Evolutionary conservation across 37 sponge, comb jelly and placozoan genomes (phyloP).

Genomic region (Aplysina aerophoba): DNA sequence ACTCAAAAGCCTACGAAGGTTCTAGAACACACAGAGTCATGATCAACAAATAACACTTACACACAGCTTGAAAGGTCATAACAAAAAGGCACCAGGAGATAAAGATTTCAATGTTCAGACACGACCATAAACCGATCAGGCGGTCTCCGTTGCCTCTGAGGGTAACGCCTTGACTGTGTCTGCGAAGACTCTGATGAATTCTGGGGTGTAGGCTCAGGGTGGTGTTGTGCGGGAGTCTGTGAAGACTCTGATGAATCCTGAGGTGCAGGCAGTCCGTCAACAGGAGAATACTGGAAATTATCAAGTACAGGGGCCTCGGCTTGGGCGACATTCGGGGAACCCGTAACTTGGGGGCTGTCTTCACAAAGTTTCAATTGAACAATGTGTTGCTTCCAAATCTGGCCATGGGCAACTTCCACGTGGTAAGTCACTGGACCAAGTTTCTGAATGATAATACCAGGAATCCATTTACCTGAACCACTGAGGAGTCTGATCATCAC

Average conservation of each 20-base stretch:
- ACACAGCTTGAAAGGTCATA: no score
- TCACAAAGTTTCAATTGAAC: background rate
- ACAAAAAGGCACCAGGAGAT: background rate
- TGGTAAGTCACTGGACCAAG: conserved; percentile 13
- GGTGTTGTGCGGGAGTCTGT: background rate
- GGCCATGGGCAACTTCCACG: background rate
- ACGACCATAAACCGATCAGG: background rate
- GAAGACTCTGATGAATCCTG: background rate
- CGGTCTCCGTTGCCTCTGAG: background rate
- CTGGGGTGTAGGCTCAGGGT: no score
- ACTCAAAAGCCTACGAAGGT: no score
- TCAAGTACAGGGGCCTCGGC: background rate
- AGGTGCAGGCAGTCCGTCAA: background rate
- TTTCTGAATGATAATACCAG: conserved; percentile 1
- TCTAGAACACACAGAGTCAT: no score
- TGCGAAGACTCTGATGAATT: no score
- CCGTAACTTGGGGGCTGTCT: background rate
- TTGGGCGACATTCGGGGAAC: background rate
- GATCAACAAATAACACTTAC: no score
- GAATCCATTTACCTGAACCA: conserved; percentile 14
- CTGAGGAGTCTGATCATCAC: background rate
- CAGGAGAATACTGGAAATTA: background rate
- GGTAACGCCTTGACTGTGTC: background rate
- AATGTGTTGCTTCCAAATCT: background rate
- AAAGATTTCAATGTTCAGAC: background rate